Evolutionary conservation across 2,113 vertebrate species (phyloP).

Genomic region (Corythoichthys haematopterus): DNA sequence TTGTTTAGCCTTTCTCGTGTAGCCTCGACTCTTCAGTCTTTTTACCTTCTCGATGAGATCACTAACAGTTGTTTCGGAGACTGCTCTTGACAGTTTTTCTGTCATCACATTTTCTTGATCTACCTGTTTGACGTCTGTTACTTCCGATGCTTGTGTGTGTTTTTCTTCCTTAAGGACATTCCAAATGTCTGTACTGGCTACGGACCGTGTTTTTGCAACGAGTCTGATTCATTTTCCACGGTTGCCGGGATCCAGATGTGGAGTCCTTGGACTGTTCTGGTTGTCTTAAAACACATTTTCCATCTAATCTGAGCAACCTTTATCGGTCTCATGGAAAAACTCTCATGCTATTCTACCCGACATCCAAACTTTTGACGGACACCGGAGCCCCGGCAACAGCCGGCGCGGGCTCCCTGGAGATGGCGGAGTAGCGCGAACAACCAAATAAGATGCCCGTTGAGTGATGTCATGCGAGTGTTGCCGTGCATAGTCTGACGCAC

Average conservation of each 20-base stretch:
- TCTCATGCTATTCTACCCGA: slow-evolving; percentile 13
- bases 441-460: slow-evolving; percentile 32
- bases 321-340: neutral
- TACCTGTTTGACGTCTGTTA: neutral
- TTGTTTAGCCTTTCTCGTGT: neutral
- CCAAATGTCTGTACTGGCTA: neutral
- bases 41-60: neutral
- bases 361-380: neutral
- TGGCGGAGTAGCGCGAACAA: slow-evolving; percentile 18
- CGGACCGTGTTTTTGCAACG: neutral
- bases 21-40: neutral
- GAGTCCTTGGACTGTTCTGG: neutral
- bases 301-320: neutral
- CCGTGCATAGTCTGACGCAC: slow-evolving; percentile 4
- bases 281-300: neutral
- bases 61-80: slow-evolving; percentile 1
- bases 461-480: slow-evolving; percentile 26
- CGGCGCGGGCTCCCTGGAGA: slow-evolving; percentile 11
- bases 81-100: neutral
- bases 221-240: neutral
- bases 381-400: slow-evolving; percentile 17
- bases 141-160: neutral
- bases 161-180: neutral
- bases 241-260: neutral
- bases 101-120: neutral